Base-by-base conservation (phyloP, 2,797 vertebrate species). In the Gallinago solitaria region DNA sequence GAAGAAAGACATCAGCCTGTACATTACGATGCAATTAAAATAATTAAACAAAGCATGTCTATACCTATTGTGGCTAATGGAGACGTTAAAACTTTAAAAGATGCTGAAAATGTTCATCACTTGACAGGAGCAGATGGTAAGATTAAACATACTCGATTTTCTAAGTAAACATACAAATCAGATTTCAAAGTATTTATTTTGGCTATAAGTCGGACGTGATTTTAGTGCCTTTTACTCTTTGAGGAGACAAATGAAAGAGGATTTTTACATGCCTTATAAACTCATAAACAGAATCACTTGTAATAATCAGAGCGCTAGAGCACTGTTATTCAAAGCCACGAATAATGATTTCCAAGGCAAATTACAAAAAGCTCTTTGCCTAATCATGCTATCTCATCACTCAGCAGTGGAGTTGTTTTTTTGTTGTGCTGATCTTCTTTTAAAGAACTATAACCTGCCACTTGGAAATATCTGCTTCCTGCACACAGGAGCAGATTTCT, bases 1-100 rank as follows among this genome's bases (percentile, higher is more conserved):
- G 99, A 99, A 59, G 99, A 99, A 96, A 98, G 99, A 78, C 99
- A 99, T 97, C 99, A 99, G 76, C 99, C 99, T 24, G 99, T 99
- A 77, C 98, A 99, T 97, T 99, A 99, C 50, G 98, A 99, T 74
- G 98, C 99, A 94, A 99, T 99, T 95, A 99, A 98, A 98, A 98
- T 98, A 74, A 99, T 99, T 96, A 99, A 99, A 96, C 98, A 99
- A 97, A 99, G 98, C 45, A 48, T 99, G 19, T 98, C 98, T 56
- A 94, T 99, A 96, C 99, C 99, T 51, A 83, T 99, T 75, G 98
- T 99, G 75, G 99, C 99, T 87, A 99, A 99, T 35, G 99, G 99
- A 53, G 99, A 99, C 76, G 97, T 99, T 89, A 99, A 98, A 97
- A 98, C 97, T 97, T 98, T 98, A 93, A 98, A 98, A 93, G 99